Evolutionary conservation across 2,888 invertebrate species (phyloP).

Genomic region (Ochropacha duplaris): DNA sequence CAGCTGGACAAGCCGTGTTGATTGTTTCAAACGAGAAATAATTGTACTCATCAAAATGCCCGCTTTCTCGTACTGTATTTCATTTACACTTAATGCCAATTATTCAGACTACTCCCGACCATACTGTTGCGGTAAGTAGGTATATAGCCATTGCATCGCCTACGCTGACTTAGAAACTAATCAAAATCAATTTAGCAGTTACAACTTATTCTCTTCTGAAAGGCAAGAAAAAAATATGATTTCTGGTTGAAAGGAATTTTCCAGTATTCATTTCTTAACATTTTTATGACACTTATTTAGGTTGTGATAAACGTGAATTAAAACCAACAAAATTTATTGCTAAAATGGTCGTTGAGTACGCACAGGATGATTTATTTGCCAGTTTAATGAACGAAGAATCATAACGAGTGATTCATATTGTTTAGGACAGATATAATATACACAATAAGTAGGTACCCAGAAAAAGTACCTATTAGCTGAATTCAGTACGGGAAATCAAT

Average conservation of each 20-base stretch:
- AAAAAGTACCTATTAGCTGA: too few relatives aligned
- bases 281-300: constrained; percentile 1
- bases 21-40: background rate
- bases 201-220: too few relatives aligned
- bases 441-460: too few relatives aligned
- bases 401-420: constrained; percentile 5
- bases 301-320: background rate
- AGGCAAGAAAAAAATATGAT: background rate
- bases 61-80: background rate
- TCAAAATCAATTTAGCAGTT: background rate
- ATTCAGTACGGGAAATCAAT: too few relatives aligned
- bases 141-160: too few relatives aligned
- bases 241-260: background rate
- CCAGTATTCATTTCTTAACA: background rate
- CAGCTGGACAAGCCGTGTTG: background rate
- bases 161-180: too few relatives aligned
- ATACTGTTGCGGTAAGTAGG: too few relatives aligned
- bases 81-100: background rate
- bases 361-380: constrained; percentile 8
- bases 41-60: background rate
- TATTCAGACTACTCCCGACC: background rate
- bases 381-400: constrained; percentile 7
- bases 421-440: constrained; percentile 6
- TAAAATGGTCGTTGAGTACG: constrained; percentile 1
- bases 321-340: constrained; percentile 1